phyloP scores from a whole-genome alignment of 2,113 vertebrate genomes.

The Leucoraja erinaceus region DNA sequence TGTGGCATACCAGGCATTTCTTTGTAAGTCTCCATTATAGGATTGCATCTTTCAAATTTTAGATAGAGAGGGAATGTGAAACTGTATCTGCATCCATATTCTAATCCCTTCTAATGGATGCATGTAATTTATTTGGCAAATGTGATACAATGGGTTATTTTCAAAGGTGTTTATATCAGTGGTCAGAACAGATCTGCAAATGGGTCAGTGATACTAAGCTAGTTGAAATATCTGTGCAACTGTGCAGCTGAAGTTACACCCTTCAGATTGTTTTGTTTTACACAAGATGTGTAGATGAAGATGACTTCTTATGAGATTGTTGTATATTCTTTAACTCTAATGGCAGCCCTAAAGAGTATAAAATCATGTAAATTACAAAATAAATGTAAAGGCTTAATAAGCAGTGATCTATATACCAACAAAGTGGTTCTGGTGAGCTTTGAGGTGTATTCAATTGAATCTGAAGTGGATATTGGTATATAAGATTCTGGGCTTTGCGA shows the following conservation, averaged over 20 bases:
- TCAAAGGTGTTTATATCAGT: background rate
- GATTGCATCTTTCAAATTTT: background rate
- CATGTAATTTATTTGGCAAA: conserved; percentile 25
- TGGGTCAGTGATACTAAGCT: background rate
- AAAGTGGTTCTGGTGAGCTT: background rate
- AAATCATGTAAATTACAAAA: background rate
- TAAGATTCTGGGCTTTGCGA: background rate
- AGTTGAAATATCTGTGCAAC: background rate
- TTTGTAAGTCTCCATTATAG: background rate
- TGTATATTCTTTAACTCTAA: background rate
- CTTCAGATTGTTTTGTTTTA: background rate
- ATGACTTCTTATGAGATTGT: background rate
- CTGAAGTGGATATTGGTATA: background rate
- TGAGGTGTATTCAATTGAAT: background rate
- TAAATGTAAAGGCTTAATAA: background rate
- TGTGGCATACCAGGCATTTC: background rate
- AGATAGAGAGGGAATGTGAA: conserved; percentile 2
- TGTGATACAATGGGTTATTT: background rate
- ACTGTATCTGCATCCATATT: background rate
- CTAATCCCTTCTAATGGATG: background rate
- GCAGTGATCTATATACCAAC: background rate
- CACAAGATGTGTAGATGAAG: background rate
- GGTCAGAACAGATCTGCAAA: background rate
- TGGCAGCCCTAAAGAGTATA: background rate
- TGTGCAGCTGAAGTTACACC: background rate